Conservation (phyloP, 2,888 invertebrate species). For the Xanthia icteritia region DNA sequence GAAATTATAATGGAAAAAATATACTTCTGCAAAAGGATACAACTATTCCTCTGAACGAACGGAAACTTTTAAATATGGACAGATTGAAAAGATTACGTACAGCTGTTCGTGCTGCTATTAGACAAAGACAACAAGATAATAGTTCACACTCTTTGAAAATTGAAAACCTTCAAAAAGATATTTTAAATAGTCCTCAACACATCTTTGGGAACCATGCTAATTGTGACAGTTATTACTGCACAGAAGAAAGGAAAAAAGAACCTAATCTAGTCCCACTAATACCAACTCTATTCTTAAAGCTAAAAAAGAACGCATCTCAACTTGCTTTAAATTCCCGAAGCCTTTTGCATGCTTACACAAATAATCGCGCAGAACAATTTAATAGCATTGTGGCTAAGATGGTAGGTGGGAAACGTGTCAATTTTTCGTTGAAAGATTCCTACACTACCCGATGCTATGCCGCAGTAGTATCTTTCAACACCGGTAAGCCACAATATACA, state of each 20-base stretch:
- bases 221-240: constrained; percentile 43
- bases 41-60: too few species aligned
- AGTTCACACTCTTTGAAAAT: constrained; percentile 11
- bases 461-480: constrained; percentile 50
- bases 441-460: constrained; percentile 52
- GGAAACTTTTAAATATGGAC: too few species aligned
- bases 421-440: constrained; percentile 58
- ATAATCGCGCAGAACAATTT: constrained; percentile 47
- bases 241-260: constrained; percentile 32
- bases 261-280: constrained; percentile 17
- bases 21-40: too few species aligned
- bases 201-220: constrained; percentile 35
- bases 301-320: constrained; percentile 40
- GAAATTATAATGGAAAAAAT: not conserved
- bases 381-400: constrained; percentile 53
- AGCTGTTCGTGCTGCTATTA: too few species aligned
- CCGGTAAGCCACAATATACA: constrained; percentile 42
- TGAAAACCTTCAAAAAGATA: constrained; percentile 37
- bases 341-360: constrained; percentile 26
- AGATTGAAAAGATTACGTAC: too few species aligned
- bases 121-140: too few species aligned
- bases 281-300: constrained; percentile 26
- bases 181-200: constrained; percentile 33
- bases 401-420: constrained; percentile 51
- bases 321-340: constrained; percentile 38